phyloP scores from a whole-genome alignment of 1,140 invertebrate genomes.

The Drosophila bifasciata region DNA sequence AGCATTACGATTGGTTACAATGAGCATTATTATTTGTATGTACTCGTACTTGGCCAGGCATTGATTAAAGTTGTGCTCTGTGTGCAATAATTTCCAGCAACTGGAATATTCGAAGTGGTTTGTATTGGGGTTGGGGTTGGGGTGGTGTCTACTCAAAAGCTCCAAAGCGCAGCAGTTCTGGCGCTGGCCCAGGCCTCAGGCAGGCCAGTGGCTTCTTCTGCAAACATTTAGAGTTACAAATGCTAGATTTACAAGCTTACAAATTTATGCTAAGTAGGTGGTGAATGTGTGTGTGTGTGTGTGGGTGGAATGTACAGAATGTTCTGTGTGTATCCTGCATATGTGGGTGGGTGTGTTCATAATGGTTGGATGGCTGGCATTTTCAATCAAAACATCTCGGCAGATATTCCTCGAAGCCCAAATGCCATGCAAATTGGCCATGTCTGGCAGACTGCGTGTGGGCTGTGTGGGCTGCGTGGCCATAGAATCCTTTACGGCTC shows the following conservation, averaged over 20 bases:
- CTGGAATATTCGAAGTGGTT: background rate
- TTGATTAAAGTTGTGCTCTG: constrained; percentile 28
- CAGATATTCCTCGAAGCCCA: constrained; percentile 10
- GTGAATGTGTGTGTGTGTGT: constrained; percentile 8
- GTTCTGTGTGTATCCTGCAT: background rate
- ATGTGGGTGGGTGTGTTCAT: background rate
- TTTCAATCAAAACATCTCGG: constrained; percentile 46
- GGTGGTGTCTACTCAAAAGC: constrained; percentile 55
- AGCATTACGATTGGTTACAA: constrained; percentile 10
- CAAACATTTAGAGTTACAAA: constrained; percentile 70
- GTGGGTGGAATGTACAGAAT: constrained; percentile 4
- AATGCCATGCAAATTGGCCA: constrained; percentile 52
- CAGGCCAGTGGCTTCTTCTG: constrained; percentile 71
- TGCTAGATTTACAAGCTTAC: constrained; percentile 54
- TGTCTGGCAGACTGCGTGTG: constrained; percentile 9
- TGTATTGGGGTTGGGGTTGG: no score
- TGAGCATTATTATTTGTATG: constrained; percentile 5
- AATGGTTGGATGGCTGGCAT: constrained; percentile 20
- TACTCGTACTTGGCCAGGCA: constrained; percentile 22
- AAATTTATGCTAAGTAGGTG: constrained; percentile 45
- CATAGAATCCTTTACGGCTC: constrained; percentile 43
- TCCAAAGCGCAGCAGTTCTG: constrained; percentile 67
- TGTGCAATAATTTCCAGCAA: constrained; percentile 42
- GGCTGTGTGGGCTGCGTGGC: background rate
- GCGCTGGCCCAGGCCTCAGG: constrained; percentile 53